phyloP scores from a whole-genome alignment of 2,888 invertebrate genomes.

The Metallyticus violacea region DNA sequence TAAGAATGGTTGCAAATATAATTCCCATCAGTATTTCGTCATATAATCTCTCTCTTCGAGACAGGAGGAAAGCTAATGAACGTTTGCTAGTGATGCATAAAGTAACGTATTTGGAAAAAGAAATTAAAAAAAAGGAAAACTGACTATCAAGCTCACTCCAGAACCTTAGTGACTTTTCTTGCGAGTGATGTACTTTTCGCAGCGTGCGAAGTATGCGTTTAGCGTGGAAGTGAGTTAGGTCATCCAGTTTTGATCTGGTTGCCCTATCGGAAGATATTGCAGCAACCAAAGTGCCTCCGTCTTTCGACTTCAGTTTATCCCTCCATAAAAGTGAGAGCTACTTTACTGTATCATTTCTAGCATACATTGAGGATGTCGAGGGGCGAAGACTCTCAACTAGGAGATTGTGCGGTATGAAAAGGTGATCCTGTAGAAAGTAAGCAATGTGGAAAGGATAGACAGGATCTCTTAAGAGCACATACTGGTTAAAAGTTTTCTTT shows the following conservation, averaged over 20 bases:
- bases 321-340: background rate
- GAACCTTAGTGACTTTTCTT: no score
- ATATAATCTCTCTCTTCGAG: no score
- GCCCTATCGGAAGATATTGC: background rate
- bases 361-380: background rate
- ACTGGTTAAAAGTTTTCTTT: no score
- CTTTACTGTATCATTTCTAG: background rate
- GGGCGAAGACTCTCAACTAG: background rate
- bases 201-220: background rate
- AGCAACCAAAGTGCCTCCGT: background rate
- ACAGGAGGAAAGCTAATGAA: no score
- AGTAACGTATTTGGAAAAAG: no score
- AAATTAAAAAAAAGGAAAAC: no score
- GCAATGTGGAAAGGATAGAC: no score
- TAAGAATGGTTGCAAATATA: no score
- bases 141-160: no score
- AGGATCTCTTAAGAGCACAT: no score
- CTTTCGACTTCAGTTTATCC: background rate
- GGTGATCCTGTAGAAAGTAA: background rate
- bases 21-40: no score
- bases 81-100: no score
- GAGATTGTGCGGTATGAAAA: background rate
- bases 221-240: background rate
- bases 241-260: background rate
- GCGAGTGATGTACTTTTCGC: background rate